Conservation (phyloP, 2,797 vertebrate genomes). For the Cercopithecus hamlyni region DNA sequence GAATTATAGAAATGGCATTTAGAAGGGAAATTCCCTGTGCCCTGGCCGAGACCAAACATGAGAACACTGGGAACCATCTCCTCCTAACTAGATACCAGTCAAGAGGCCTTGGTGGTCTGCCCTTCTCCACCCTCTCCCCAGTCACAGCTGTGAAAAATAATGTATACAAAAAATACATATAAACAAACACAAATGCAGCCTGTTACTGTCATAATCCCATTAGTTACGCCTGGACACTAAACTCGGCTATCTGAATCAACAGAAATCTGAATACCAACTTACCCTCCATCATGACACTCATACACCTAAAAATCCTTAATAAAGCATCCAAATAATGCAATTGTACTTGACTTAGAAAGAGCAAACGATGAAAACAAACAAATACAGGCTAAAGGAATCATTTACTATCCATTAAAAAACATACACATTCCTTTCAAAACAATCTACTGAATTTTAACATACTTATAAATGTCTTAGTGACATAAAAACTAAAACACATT, state of each 20-base stretch:
- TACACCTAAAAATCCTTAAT: neutral
- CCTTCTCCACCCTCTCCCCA: neutral
- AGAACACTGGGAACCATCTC: neutral
- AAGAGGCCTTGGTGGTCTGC: neutral
- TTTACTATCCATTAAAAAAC: neutral
- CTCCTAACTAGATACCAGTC: neutral
- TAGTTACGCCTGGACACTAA: neutral
- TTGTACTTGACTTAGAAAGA: conserved; percentile 37
- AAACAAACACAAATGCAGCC: conserved; percentile 19
- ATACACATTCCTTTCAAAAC: neutral
- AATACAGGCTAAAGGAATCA: neutral
- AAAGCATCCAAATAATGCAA: conserved; percentile 43
- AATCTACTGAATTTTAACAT: neutral
- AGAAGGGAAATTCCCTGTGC: neutral
- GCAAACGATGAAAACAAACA: neutral
- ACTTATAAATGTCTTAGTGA: neutral
- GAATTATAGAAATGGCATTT: conserved; percentile 30
- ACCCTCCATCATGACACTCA: neutral
- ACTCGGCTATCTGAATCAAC: neutral
- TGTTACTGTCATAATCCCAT: neutral
- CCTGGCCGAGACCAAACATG: neutral
- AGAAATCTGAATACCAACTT: neutral
- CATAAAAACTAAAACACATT: neutral
- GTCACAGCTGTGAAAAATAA: conserved; percentile 24
- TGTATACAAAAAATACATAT: neutral